phyloP scores from a whole-genome alignment of 2,888 invertebrate genomes.

The Ephialtes manifestator region DNA sequence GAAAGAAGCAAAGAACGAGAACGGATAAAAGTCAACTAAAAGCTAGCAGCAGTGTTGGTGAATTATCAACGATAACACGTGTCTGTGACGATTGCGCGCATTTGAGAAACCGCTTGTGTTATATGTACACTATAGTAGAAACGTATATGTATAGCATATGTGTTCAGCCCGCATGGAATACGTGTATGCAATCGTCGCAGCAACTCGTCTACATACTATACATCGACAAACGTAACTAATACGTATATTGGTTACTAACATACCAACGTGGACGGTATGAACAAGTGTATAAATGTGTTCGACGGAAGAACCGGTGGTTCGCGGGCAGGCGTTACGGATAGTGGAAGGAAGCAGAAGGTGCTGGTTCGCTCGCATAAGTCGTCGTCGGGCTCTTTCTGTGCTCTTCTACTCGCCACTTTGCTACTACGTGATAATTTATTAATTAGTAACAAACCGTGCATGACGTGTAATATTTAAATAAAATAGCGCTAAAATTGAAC shows the following conservation, averaged over 20 bases:
- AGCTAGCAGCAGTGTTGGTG: slow-evolving; percentile 24
- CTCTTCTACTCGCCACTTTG: slow-evolving; percentile 33
- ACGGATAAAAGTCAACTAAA: slow-evolving; percentile 24
- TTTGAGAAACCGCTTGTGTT: slow-evolving; percentile 48
- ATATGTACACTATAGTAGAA: slow-evolving; percentile 5
- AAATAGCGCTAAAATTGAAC: not conserved
- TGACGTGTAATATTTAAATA: slow-evolving; percentile 3
- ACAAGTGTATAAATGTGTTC: slow-evolving; percentile 55
- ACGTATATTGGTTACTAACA: slow-evolving; percentile 30
- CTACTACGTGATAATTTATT: slow-evolving; percentile 3
- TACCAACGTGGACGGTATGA: slow-evolving; percentile 23
- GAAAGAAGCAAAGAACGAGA: not conserved
- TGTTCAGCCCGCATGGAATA: slow-evolving; percentile 61
- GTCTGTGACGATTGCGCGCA: slow-evolving; percentile 33
- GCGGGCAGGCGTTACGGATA: slow-evolving; percentile 64
- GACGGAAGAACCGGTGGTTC: slow-evolving; percentile 60
- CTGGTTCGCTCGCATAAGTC: slow-evolving; percentile 57
- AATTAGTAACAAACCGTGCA: not conserved
- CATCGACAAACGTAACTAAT: slow-evolving; percentile 17
- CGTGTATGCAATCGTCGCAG: slow-evolving; percentile 33
- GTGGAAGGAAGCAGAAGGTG: slow-evolving; percentile 64
- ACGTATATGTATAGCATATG: not conserved
- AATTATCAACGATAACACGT: slow-evolving; percentile 67
- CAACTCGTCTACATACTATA: slow-evolving; percentile 9
- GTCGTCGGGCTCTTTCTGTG: slow-evolving; percentile 50